Evolutionary conservation across 1,140 invertebrate genomes (phyloP), one percentile per base, ranked within the genome.

Genomic region (Zaprionus davidi): DNA sequence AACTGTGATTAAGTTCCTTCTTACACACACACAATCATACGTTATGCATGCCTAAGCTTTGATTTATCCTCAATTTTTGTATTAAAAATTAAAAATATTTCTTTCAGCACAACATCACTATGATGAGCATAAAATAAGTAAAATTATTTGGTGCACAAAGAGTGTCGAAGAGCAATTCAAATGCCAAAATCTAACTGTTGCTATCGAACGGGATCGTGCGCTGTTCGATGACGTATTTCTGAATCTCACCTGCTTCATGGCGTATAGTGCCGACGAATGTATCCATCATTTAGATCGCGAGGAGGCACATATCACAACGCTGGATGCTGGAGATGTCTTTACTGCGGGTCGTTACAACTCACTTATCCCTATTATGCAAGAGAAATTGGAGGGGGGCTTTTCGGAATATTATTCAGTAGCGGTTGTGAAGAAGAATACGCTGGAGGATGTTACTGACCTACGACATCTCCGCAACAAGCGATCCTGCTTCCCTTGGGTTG

Each of bases 261-360:
- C 95, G 11, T 95, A 95, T 78, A 96, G 95, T 72, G 96, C 96
- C 85, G 96, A 97, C 88, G 96, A 97, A 90, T 98, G 97, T 86
- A 98, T 98, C 95, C 93, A 94, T 53, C 92, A 95, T 83, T 93
- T 98, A 28, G 96, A 97, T 92, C 93, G 95, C 31, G 95, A 96
- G 82, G 94, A 96, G 79, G 98, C 96, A 1, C 97, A 99, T 55
- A 93, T 99, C 36, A 97, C 98, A 12, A 95, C 96, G 1, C 91
- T 99, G 6, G 98, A 99, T 94, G 96, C 98, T 41, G 98, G 98
- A 22, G 97, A 99, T 94, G 96, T 98, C 13, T 99, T 98, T 93
- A 95, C 97, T 41, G 98, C 96, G 56, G 98, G 98, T 1, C 93
- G 98, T 56, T 98, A 98, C 91, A 97, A 99, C 93, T 98, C 97